phyloP scores from a whole-genome alignment of 2,797 vertebrate genomes.

The Micropoecilia bifurca region DNA sequence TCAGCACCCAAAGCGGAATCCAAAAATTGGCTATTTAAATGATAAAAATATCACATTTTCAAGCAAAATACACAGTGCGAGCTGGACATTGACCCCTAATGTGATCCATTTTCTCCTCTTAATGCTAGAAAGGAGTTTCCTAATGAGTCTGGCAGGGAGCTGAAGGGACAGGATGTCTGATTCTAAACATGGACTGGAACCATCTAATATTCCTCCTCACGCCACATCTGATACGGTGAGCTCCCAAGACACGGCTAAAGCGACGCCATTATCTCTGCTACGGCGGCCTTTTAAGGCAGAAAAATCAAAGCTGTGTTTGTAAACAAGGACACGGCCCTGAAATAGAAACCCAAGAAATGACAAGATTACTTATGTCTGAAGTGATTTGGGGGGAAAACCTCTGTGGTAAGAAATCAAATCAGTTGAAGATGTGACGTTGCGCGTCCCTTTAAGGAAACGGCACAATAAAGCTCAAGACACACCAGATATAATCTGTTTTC shows the following conservation, averaged over 20 bases:
- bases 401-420: neutral
- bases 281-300: conserved; percentile 15
- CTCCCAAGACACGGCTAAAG: conserved; percentile 34
- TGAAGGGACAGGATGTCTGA: conserved; percentile 52
- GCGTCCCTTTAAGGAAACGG: neutral
- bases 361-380: conserved; percentile 10
- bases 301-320: conserved; percentile 25
- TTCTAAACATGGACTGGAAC: conserved; percentile 45
- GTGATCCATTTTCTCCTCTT: neutral
- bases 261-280: conserved; percentile 20
- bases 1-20: neutral
- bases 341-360: conserved; percentile 6
- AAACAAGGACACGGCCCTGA: conserved; percentile 3
- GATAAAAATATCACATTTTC: neutral
- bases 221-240: conserved; percentile 46
- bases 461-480: neutral
- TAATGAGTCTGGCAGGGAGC: conserved; percentile 39
- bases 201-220: conserved; percentile 16
- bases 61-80: neutral
- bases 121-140: conserved; percentile 41
- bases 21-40: neutral
- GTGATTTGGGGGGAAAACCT: neutral
- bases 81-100: neutral
- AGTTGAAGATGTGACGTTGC: neutral
- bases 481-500: neutral